Evolutionary conservation across 2,888 invertebrate species (phyloP), one percentile per base, ranked within the genome.

Genomic region (Punctoribates punctum): DNA sequence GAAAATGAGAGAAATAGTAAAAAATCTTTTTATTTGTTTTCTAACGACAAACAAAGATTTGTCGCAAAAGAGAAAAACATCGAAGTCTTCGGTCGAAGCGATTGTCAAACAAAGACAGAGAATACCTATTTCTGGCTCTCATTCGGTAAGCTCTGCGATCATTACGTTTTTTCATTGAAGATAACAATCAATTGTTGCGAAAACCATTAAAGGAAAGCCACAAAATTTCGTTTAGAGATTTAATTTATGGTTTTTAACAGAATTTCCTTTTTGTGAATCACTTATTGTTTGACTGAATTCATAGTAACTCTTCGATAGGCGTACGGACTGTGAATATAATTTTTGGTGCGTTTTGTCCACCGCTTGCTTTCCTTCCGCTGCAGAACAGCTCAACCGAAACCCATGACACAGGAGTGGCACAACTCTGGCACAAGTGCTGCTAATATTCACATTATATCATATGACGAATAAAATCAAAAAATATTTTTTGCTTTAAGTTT

Each of bases 341-440:
- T 67, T 67, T n/a, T 20, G 62, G n/a, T 34, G 38, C 65, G n/a
- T 67, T 27, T 72, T 72, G 72, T 72, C 42, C 72, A 48, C 20
- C 72, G 2, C 20, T 46, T 42, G 25, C 3, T n/a, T 72, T 72
- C 72, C 72, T 72, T 72, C 72, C 72, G 72, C 13, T 15, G 72
- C 17, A 8, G 46, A 48, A 27, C 15, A 72, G 23, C 72, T 72
- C 72, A 72, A 46, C 48, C 72, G n/a, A 15, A 48, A 72, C 72
- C 46, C 11, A 23, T 72, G 72, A 72, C 72, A 72, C 72, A 46
- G n/a, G n/a, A n/a, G n/a, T n/a, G 25, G 46, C 34, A 34, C 54
- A 54, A n/a, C n/a, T n/a, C n/a, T n/a, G n/a, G n/a, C 54, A 67
- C 65, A 38, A 38, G 20, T 38, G 38, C 38, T 67, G 38, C 27